Percentiles rank a stretch among this genome's conserved stretches.
These are phyloP conservation scores for Bolinopsis microptera DNA, from an alignment of 37 sponge, comb jelly and placozoan species.

Conservation along the genomic window DNA sequence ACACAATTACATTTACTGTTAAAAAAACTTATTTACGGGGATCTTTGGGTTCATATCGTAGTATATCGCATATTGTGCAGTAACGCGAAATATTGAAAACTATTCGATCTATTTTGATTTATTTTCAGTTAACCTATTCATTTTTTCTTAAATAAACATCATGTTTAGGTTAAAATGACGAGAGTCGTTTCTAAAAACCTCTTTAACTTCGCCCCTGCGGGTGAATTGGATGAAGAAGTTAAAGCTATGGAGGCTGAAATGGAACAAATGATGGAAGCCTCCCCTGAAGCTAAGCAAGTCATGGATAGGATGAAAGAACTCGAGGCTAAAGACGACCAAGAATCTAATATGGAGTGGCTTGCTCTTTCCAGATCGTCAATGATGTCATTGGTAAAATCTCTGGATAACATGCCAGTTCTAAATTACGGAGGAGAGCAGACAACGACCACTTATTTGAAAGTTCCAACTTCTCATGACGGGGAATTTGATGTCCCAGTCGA, in stretches of 20 bases:
- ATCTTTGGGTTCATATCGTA: too few species aligned
- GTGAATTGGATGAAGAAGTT: neutral
- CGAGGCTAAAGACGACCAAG: neutral
- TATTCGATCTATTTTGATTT: too few species aligned
- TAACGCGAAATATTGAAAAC: too few species aligned
- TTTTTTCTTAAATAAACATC: too few species aligned
- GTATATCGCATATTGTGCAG: too few species aligned
- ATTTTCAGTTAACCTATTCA: too few species aligned
- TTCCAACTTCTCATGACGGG: neutral
- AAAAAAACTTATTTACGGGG: too few species aligned
- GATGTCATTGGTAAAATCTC: neutral
- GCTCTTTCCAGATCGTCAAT: neutral
- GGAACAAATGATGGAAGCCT: neutral
- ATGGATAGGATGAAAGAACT: neutral
- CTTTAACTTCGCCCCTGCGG: neutral
- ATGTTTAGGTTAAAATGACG: neutral
- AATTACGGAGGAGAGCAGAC: neutral
- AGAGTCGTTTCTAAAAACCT: neutral
- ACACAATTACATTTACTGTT: too few species aligned
- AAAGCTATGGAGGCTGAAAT: neutral
- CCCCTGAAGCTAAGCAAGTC: neutral
- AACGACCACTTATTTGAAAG: neutral
- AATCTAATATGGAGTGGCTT: neutral
- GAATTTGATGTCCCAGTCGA: neutral
- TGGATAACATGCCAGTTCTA: neutral